These are phyloP conservation scores for Lasius platythorax DNA, from an alignment of 2,888 invertebrate genomes.

Conservation along the genomic window DNA sequence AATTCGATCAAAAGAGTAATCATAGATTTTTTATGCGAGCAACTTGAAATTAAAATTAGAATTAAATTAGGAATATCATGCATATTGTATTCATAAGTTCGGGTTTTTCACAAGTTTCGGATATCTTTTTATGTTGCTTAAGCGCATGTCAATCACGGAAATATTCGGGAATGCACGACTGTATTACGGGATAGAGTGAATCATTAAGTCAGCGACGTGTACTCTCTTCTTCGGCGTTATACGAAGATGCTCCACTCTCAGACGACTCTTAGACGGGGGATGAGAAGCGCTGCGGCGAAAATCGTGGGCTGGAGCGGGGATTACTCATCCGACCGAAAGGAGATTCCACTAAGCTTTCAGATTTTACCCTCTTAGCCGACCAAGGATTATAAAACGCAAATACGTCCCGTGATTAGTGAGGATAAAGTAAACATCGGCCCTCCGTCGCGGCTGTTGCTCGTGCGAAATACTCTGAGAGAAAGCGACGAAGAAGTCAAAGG, in stretches of 20 bases:
- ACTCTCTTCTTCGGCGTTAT: conserved; percentile 71
- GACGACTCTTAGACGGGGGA: conserved; percentile 63
- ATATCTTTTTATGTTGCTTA: background rate
- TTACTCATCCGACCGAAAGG: conserved; percentile 82
- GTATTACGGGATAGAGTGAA: conserved; percentile 84
- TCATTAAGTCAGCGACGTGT: conserved; percentile 82
- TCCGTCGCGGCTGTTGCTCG: conserved; percentile 72
- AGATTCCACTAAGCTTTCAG: conserved; percentile 85
- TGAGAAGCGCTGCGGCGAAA: conserved; percentile 64
- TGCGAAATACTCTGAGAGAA: conserved; percentile 61
- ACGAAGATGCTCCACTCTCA: conserved; percentile 73
- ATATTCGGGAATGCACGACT: conserved; percentile 75
- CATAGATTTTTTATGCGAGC: background rate
- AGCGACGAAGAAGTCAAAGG: background rate
- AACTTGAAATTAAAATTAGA: background rate
- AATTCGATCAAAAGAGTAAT: background rate
- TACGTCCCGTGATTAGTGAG: conserved; percentile 85
- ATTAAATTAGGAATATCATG: background rate
- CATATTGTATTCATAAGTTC: background rate
- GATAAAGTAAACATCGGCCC: conserved; percentile 84
- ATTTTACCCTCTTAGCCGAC: conserved; percentile 85
- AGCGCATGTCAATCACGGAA: conserved; percentile 71
- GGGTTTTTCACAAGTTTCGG: background rate
- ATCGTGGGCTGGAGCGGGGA: conserved; percentile 74
- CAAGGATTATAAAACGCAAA: conserved; percentile 86